A percentile compares a stretch with the other conserved stretches of the same genome.
phyloP scores from a whole-genome alignment of 2,113 vertebrate genomes.

The Benitochromis conjunctus region DNA sequence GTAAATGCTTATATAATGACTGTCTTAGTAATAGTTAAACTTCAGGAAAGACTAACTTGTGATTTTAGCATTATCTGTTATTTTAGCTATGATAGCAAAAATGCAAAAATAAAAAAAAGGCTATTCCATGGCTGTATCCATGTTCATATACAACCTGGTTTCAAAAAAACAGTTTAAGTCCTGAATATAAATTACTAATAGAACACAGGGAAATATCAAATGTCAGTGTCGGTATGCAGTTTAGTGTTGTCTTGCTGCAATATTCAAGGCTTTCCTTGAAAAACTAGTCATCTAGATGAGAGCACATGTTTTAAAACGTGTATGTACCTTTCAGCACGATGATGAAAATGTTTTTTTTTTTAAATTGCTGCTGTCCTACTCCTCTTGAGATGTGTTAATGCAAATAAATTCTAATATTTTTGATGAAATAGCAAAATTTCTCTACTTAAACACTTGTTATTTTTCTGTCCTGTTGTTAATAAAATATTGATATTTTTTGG shows the following conservation, averaged over 20 bases:
- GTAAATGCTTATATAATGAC: background rate
- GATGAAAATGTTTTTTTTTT: background rate
- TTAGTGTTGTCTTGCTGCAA: background rate
- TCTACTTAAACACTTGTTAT: background rate
- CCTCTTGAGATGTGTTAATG: background rate
- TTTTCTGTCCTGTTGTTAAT: background rate
- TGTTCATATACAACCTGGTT: background rate
- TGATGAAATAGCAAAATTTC: background rate
- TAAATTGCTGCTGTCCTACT: background rate
- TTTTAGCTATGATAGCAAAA: background rate
- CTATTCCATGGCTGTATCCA: background rate
- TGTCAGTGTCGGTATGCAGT: background rate
- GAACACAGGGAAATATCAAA: background rate
- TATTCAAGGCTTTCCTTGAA: background rate
- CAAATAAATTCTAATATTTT: background rate
- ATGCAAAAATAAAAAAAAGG: background rate
- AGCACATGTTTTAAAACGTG: background rate
- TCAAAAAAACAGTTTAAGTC: no score
- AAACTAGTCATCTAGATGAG: background rate
- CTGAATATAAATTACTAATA: background rate
- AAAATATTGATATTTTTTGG: background rate
- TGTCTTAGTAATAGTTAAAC: background rate
- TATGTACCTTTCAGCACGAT: background rate
- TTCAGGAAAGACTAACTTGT: background rate
- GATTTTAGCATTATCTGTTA: background rate